Base-by-base conservation (phyloP, 2,113 vertebrate genomes). In the Entomyzon cyanotis region DNA sequence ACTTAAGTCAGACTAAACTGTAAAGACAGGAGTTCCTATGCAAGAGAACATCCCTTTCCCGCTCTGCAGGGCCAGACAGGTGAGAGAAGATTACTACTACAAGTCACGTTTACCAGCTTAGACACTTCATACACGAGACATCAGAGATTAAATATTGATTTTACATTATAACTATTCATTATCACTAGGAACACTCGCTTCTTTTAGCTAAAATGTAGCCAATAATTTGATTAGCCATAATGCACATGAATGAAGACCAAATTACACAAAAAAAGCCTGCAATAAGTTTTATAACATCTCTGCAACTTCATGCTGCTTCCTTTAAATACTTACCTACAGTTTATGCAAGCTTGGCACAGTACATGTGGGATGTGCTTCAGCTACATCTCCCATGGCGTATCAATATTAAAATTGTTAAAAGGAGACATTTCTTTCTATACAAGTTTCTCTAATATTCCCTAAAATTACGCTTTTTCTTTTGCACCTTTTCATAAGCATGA, bases 81-180 rank as follows among this genome's bases (percentile, higher is more conserved):
- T 84, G 67, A 87, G 37, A 89, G 58, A 89, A 49, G 17, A 90
- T 93, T 84, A 71, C 23, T 62, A 17, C 58, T 60, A 46, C 46
- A 71, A 86, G 76, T 78, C 91, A 95, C 8, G 0, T 93, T 79
- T 88, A 67, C 52, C n/a, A 89, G 53, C 65, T 94, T 46, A 88
- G 46, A 52, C 41, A 83, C 89, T 76, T 56, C 85, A 90, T 46
- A 89, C 50, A 74, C 6, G 55, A 93, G 69, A 50, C 62, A 87
- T 15, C 0, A 0, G 56, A 93, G 80, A 96, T 94, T 94, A 97
- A 95, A 96, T 96, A 97, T 92, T 97, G 93, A 93, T 96, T 96
- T 96, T 94, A 87, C 39, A 69, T 87, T 95, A 86, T 14, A 84
- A 76, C 33, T 68, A 90, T 90, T 94, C 79, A 89, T 95, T 94